A percentile compares a stretch with the other conserved stretches of the same genome.
These are phyloP conservation scores for Ictalurus punctatus DNA, from an alignment of 2,113 vertebrate species.

Conservation along the genomic window DNA sequence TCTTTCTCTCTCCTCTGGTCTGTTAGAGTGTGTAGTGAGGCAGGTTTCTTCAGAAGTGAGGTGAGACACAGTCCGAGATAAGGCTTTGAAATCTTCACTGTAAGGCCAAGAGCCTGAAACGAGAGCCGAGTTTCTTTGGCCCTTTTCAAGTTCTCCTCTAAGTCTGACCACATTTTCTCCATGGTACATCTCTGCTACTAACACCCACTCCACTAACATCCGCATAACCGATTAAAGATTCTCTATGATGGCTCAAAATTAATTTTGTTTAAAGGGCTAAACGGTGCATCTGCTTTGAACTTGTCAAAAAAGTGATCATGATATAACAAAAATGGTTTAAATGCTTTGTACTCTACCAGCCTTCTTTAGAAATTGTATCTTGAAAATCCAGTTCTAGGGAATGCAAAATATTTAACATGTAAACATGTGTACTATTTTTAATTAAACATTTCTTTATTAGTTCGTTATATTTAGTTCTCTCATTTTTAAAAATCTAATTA, in stretches of 20 bases:
- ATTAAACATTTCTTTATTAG: neutral
- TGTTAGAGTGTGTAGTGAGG: conserved; percentile 58
- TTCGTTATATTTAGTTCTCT: neutral
- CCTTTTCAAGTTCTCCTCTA: conserved; percentile 61
- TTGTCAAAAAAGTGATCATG: neutral
- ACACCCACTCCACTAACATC: conserved; percentile 6
- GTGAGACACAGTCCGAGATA: conserved; percentile 60
- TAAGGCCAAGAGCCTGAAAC: conserved; percentile 56
- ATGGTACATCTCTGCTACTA: conserved; percentile 21
- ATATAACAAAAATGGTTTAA: neutral
- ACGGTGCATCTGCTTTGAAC: neutral
- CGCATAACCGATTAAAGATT: neutral
- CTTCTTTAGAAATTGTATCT: neutral
- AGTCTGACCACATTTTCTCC: conserved; percentile 37
- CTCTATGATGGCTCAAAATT: conserved; percentile 1
- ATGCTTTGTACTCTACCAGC: neutral
- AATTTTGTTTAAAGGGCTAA: neutral
- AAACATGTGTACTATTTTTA: too few relatives aligned
- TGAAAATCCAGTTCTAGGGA: neutral
- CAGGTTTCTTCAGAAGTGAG: conserved; percentile 70
- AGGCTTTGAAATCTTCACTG: conserved; percentile 72
- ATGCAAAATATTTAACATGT: neutral
- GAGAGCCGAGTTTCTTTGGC: conserved; percentile 56
- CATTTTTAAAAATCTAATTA: neutral
- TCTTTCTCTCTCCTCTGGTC: conserved; percentile 55